Base-by-base conservation (phyloP, 1,140 invertebrate species). In the Leptinotarsa defecta region DNA sequence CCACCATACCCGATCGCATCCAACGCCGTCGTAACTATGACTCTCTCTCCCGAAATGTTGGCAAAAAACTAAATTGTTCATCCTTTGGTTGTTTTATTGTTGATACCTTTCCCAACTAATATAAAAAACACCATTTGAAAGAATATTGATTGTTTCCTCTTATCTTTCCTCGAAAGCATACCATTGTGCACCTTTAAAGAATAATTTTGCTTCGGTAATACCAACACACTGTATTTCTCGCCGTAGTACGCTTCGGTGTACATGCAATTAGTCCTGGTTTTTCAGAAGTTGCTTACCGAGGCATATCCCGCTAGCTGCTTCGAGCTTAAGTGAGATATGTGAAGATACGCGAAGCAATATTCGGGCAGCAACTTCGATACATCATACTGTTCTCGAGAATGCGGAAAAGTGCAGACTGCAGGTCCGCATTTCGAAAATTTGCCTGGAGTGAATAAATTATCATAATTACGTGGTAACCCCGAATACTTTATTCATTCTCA, bases 261-360 rank as follows among this genome's bases (percentile, higher is more conserved):
- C 22, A n/a, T 49, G 34, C 24, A 48, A 68, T 68, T 68, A 68
- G 24, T 68, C 6, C 24, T 68, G 43, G n/a, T 68, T 68, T 68
- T 68, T 68, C 67, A 68, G 52, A 57, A 57, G 67, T 68, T 68
- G 67, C n/a, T 68, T 34, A 43, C 11, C 34, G 67, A 68, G 24
- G 24, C 67, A 48, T 68, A 68, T 43, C 67, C 67, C 19, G 67
- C 67, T 43, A 43, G 34, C 13, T 48, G 67, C 67, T 67, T 20
- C 22, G 43, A 43, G 67, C 67, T n/a, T 43, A 43, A 68, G 67
- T 68, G 34, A 43, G 67, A 43, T 68, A 68, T 43, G n/a, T 68
- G 64, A 20, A 20, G 64, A 67, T 67, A 67, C 64, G 67, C 34
- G 43, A 43, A 19, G 52, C 52, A 57, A 68, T 68, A 68, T 68